Base-by-base conservation (phyloP, 2,888 invertebrate genomes). In the Bombyx huttoni region DNA sequence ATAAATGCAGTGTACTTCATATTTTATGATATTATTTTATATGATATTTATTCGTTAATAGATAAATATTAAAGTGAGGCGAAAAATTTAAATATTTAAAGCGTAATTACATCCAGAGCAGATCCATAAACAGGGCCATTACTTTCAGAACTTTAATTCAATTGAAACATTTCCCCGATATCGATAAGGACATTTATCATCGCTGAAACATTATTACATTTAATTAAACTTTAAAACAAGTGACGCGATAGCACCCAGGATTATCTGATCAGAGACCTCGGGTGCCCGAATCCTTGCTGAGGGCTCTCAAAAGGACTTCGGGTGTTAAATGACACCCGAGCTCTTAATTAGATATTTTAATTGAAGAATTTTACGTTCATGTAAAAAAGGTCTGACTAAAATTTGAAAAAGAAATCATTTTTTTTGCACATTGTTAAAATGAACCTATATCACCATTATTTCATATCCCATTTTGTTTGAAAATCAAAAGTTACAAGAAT, bases 151-250 rank as follows among this genome's bases (percentile, higher is more conserved):
- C 62, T 64, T 62, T 51, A 61, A 62, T 65, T 63, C 63, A 65
- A 67, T 71, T 63, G 59, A 61, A 65, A 66, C 63, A 58, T 62
- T 60, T 58, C 49, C 24, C 45, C 62, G 62, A 64, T 67, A 67
- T 61, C 63, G 59, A 58, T 62, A 57, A 62, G 67, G 64, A 68
- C 69, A 72, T 72, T 71, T 68, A 70, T 71, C 70, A 68, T 70
- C 62, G 51, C 62, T 65, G 60, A 61, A 68, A 72, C 63, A 66
- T 68, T 69, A 68, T 70, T 65, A 70, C 70, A 70, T 71, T 72
- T 72, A 70, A 72, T 71, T 72, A 67, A 72, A 72, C 67, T 72
- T 72, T 71, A 70, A 64, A 70, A 70, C 72, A 70, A 71, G 65
- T 63, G 64, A 55, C 63, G 49, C 60, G 62, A 65, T 70, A 69